These are phyloP conservation scores for Drosophila parthenogenetica DNA, from an alignment of 2,888 invertebrate genomes.

Conservation along the genomic window DNA sequence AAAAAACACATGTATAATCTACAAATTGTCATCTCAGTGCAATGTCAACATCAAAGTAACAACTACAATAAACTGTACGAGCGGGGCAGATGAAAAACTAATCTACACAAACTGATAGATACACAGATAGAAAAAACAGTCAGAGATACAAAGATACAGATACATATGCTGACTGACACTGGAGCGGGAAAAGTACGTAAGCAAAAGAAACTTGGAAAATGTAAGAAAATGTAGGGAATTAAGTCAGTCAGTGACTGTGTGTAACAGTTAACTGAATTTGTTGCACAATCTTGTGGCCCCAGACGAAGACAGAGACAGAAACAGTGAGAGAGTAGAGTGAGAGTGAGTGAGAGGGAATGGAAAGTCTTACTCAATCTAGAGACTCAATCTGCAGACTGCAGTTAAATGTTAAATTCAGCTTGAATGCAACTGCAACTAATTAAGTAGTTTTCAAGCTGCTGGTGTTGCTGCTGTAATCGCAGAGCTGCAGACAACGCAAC, in stretches of 20 bases:
- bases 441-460: slow-evolving; percentile 63
- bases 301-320: slow-evolving; percentile 11
- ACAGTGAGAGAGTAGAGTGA: slow-evolving; percentile 30
- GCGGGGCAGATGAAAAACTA: slow-evolving; percentile 48
- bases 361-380: slow-evolving; percentile 67
- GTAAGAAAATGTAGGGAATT: slow-evolving; percentile 74
- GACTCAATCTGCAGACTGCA: slow-evolving; percentile 42
- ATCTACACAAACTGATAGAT: slow-evolving; percentile 29
- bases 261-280: slow-evolving; percentile 79
- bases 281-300: slow-evolving; percentile 68
- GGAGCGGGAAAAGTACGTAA: slow-evolving; percentile 4
- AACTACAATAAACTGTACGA: slow-evolving; percentile 26
- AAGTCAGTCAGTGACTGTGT: slow-evolving; percentile 77
- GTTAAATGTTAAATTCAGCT: slow-evolving; percentile 61
- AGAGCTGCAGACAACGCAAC: slow-evolving; percentile 48
- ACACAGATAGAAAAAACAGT: slow-evolving; percentile 17
- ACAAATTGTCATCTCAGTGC: slow-evolving; percentile 31
- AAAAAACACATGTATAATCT: neutral
- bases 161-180: neutral
- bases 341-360: slow-evolving; percentile 28
- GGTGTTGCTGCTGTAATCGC: slow-evolving; percentile 58
- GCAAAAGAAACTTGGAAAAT: slow-evolving; percentile 33
- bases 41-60: slow-evolving; percentile 38
- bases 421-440: slow-evolving; percentile 75
- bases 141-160: slow-evolving; percentile 6